These are phyloP conservation scores for Centroberyx gerrardi DNA, from an alignment of 2,797 vertebrate genomes.

Conservation along the genomic window DNA sequence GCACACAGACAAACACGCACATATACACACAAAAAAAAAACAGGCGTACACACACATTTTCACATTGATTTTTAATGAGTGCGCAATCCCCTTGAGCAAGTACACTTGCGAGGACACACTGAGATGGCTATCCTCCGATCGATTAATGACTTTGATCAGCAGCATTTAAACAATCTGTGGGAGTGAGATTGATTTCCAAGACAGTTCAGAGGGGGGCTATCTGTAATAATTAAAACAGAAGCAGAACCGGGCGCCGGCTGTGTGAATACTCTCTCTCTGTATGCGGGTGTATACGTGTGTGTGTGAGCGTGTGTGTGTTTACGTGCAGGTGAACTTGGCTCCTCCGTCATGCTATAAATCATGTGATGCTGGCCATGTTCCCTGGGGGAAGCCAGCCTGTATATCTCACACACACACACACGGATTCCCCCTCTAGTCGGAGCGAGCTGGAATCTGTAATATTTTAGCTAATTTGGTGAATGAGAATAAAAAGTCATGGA, in stretches of 20 bases:
- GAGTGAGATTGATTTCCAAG: slow-evolving; percentile 66
- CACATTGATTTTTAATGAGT: slow-evolving; percentile 64
- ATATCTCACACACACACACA: slow-evolving; percentile 42
- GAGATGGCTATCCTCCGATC: slow-evolving; percentile 57
- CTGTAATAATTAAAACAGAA: slow-evolving; percentile 75
- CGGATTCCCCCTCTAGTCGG: slow-evolving; percentile 18
- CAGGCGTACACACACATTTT: slow-evolving; percentile 24
- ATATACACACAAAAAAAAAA: background rate
- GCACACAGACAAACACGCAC: background rate
- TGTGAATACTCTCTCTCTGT: slow-evolving; percentile 31
- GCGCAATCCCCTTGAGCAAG: slow-evolving; percentile 43
- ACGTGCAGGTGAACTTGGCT: slow-evolving; percentile 64
- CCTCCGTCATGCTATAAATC: slow-evolving; percentile 69
- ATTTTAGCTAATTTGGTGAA: slow-evolving; percentile 24
- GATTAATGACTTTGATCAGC: slow-evolving; percentile 74
- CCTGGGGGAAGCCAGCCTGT: slow-evolving; percentile 52
- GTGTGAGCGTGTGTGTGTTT: background rate
- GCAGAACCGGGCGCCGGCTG: slow-evolving; percentile 45
- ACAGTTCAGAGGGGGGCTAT: slow-evolving; percentile 57
- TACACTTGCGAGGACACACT: slow-evolving; percentile 39
- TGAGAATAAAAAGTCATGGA: background rate
- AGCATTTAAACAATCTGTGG: slow-evolving; percentile 64
- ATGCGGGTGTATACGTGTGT: background rate
- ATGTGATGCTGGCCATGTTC: slow-evolving; percentile 63
- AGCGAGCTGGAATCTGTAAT: slow-evolving; percentile 25